Conservation (phyloP, 2,888 invertebrate genomes). For the Apodemia hepburni region DNA sequence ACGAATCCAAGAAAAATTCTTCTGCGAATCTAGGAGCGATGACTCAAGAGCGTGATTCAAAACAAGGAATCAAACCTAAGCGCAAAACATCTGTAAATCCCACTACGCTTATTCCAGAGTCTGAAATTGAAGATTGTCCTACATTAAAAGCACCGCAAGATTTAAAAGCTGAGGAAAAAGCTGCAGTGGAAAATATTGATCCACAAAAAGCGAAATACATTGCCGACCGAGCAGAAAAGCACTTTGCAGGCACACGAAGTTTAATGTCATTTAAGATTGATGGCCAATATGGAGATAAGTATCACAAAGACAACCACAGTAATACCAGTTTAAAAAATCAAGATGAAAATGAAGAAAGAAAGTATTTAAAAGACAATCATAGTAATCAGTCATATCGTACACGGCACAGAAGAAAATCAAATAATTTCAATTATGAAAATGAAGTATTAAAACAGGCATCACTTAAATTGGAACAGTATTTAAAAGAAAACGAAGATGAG, state of each 20-base stretch:
- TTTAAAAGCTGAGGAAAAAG: constrained; percentile 74
- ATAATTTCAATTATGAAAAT: constrained; percentile 81
- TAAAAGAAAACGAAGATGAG: constrained; percentile 57
- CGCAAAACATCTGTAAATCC: constrained; percentile 61
- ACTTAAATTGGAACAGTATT: constrained; percentile 72
- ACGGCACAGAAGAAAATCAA: constrained; percentile 63
- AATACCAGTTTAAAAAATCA: constrained; percentile 59
- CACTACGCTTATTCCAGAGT: constrained; percentile 65
- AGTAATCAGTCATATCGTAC: constrained; percentile 64
- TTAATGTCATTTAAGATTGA: constrained; percentile 67
- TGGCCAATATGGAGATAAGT: constrained; percentile 61
- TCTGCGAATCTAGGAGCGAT: constrained; percentile 57
- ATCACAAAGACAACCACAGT: constrained; percentile 62
- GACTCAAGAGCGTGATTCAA: constrained; percentile 51
- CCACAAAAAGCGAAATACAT: constrained; percentile 61
- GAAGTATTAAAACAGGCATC: constrained; percentile 80
- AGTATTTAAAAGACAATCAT: constrained; percentile 68
- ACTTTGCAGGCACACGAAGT: constrained; percentile 57
- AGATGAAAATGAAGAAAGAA: constrained; percentile 63
- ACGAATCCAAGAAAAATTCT: constrained; percentile 74
- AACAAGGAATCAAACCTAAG: constrained; percentile 51
- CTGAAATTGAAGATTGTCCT: constrained; percentile 74
- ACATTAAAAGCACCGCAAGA: constrained; percentile 74
- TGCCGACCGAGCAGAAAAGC: constrained; percentile 59
- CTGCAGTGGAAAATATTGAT: constrained; percentile 60